Evolutionary conservation across 2,797 vertebrate genomes (phyloP).

Genomic region (Eleutherodactylus coqui): DNA sequence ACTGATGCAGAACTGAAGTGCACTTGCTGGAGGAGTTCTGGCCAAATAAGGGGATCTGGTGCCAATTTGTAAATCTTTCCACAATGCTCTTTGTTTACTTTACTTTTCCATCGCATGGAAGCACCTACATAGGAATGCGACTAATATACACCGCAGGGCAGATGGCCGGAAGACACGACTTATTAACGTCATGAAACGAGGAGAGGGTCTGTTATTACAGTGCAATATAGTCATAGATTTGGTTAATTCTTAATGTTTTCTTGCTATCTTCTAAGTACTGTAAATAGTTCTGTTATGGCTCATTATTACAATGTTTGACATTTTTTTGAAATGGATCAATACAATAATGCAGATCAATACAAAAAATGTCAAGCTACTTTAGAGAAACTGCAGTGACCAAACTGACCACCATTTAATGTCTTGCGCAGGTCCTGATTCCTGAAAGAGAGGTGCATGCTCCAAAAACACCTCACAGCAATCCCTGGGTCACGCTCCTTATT

Average conservation of each 20-base stretch:
- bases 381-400: too few relatives aligned
- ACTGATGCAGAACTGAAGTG: constrained; percentile 41
- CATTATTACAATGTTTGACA: not conserved
- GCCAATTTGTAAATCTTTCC: constrained; percentile 41
- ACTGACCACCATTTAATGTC: too few relatives aligned
- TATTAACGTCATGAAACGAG: not conserved
- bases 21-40: constrained; percentile 33
- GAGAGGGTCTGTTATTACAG: not conserved
- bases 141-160: not conserved
- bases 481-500: too few relatives aligned
- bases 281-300: not conserved
- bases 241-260: not conserved
- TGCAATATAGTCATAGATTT: not conserved
- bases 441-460: too few relatives aligned
- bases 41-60: constrained; percentile 19
- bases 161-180: not conserved
- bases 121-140: constrained; percentile 15
- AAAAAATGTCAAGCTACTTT: too few relatives aligned
- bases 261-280: not conserved
- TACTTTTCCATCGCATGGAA: constrained; percentile 25
- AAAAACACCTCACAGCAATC: too few relatives aligned
- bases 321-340: too few relatives aligned
- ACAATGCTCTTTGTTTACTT: constrained; percentile 23
- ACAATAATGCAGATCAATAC: too few relatives aligned
- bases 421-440: too few relatives aligned